Conservation (phyloP, 2,888 invertebrate genomes). For the Mesochorus sp. region DNA sequence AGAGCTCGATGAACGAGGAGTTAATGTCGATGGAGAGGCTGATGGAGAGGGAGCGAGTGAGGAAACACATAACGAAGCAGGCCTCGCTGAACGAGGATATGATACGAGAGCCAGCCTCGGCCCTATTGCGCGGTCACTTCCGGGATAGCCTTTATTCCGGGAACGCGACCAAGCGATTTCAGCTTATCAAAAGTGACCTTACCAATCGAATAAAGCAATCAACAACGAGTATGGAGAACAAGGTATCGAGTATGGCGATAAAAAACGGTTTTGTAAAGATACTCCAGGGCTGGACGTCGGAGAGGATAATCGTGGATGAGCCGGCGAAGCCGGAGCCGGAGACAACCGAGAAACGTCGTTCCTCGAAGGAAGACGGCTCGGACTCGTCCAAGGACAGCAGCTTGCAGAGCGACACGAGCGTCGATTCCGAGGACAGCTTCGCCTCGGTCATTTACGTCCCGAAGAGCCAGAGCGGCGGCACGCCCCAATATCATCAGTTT, state of each 20-base stretch:
- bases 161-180: slow-evolving; percentile 88
- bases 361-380: slow-evolving; percentile 94
- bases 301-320: too few species aligned
- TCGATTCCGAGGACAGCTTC: slow-evolving; percentile 96
- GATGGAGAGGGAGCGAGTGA: slow-evolving; percentile 91
- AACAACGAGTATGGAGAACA: slow-evolving; percentile 90
- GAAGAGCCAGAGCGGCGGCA: slow-evolving; percentile 85
- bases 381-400: slow-evolving; percentile 95
- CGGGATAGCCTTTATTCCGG: slow-evolving; percentile 89
- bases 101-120: slow-evolving; percentile 85
- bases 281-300: slow-evolving; percentile 88
- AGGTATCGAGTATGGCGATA: slow-evolving; percentile 87
- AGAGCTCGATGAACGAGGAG: slow-evolving; percentile 94
- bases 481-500: slow-evolving; percentile 78
- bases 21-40: slow-evolving; percentile 93
- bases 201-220: slow-evolving; percentile 92
- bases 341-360: slow-evolving; percentile 70
- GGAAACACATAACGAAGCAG: slow-evolving; percentile 94
- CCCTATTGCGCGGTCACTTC: slow-evolving; percentile 85
- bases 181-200: slow-evolving; percentile 90
- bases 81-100: slow-evolving; percentile 94
- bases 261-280: slow-evolving; percentile 92
- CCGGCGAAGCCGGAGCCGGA: slow-evolving; percentile 18
- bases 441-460: slow-evolving; percentile 96
- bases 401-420: slow-evolving; percentile 95